phyloP scores from a whole-genome alignment of 2,888 invertebrate genomes.

The Philereme vetulata region DNA sequence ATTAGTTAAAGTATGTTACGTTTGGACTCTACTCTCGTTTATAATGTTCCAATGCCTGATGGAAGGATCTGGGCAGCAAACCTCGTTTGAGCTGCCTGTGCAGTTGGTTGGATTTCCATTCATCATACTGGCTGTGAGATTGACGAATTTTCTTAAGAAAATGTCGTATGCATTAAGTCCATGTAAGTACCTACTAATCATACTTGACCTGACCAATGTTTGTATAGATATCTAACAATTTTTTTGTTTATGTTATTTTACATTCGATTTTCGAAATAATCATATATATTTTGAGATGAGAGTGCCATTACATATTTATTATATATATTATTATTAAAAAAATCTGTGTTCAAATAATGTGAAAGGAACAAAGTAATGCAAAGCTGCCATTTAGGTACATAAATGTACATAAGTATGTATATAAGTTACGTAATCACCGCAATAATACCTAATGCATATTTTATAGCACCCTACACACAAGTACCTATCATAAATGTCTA shows the following conservation, averaged over 20 bases:
- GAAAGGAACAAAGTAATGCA: too few relatives aligned
- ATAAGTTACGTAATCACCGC: too few relatives aligned
- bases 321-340: too few relatives aligned
- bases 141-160: slow-evolving; percentile 93
- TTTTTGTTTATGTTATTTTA: too few relatives aligned
- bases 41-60: slow-evolving; percentile 64
- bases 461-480: slow-evolving; percentile 15
- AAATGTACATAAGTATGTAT: too few relatives aligned
- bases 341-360: too few relatives aligned
- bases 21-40: slow-evolving; percentile 61
- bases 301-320: too few relatives aligned
- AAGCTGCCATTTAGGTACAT: too few relatives aligned
- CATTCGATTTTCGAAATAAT: too few relatives aligned
- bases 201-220: too few relatives aligned
- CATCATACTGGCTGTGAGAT: slow-evolving; percentile 90
- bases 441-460: not conserved
- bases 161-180: slow-evolving; percentile 88
- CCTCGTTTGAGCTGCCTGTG: slow-evolving; percentile 86
- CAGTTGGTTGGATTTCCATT: slow-evolving; percentile 93
- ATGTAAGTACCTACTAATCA: slow-evolving; percentile 35
- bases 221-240: too few relatives aligned
- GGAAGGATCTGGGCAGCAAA: slow-evolving; percentile 61
- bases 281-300: too few relatives aligned
- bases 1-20: slow-evolving; percentile 63
- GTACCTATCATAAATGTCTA: slow-evolving; percentile 14